Conservation (phyloP, 2,888 invertebrate species). For the Bombylius discolor region DNA sequence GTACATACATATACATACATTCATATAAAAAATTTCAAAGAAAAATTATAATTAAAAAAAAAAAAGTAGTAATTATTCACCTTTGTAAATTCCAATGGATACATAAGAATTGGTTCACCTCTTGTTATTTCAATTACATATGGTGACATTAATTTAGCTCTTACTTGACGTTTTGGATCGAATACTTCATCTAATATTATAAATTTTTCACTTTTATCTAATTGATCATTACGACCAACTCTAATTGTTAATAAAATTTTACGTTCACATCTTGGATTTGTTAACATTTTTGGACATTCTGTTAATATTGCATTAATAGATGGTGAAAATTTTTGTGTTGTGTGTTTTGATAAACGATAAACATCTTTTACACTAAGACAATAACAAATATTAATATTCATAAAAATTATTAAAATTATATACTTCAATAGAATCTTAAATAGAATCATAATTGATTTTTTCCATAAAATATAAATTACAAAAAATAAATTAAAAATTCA, state of each 20-base stretch:
- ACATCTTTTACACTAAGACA: neutral
- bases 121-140: conserved; percentile 23
- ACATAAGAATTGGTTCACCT: conserved; percentile 23
- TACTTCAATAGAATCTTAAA: too few relatives aligned
- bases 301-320: conserved; percentile 19
- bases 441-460: too few relatives aligned
- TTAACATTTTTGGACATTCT: conserved; percentile 14
- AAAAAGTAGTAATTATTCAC: conserved; percentile 4
- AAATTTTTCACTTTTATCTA: conserved; percentile 18
- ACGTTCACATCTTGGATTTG: conserved; percentile 12
- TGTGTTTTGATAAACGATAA: conserved; percentile 1
- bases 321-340: conserved; percentile 5
- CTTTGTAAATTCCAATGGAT: conserved; percentile 21
- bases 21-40: too few relatives aligned
- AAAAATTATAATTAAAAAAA: too few relatives aligned
- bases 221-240: conserved; percentile 17
- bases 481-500: too few relatives aligned
- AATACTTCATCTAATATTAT: conserved; percentile 22
- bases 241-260: conserved; percentile 21
- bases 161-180: conserved; percentile 17
- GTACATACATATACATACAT: too few relatives aligned
- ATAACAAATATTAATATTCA: neutral
- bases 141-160: conserved; percentile 22
- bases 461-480: too few relatives aligned
- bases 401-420: too few relatives aligned